Conservation (phyloP, 2,888 invertebrate genomes). For the Brachylomia viminalis region DNA sequence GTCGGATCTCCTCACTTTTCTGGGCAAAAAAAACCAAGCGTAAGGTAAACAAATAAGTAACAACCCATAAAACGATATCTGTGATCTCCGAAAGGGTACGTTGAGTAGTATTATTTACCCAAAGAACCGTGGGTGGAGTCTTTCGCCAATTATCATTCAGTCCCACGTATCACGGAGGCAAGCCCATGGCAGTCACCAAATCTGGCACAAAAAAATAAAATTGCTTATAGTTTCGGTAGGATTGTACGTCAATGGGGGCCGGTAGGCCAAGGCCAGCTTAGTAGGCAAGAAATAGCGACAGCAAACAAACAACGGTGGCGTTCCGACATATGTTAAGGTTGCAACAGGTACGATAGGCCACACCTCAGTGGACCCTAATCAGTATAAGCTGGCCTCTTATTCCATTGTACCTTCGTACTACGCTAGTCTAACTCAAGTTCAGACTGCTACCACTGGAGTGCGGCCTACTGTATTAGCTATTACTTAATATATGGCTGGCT, state of each 20-base stretch:
- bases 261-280: conserved; percentile 13
- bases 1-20: no score
- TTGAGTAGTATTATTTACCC: no score
- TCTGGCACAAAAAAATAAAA: not conserved
- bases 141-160: no score
- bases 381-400: not conserved
- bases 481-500: not conserved
- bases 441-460: not conserved
- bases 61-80: no score
- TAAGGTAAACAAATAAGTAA: no score
- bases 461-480: not conserved
- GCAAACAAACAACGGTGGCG: not conserved
- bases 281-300: not conserved
- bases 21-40: no score
- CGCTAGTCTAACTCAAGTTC: not conserved
- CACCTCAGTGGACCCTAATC: not conserved
- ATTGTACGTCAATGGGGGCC: not conserved
- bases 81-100: no score
- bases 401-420: not conserved
- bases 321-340: not conserved
- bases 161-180: no score
- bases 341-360: not conserved
- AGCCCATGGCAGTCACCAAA: no score
- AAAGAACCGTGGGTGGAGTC: no score
- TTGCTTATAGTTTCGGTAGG: not conserved